These are phyloP conservation scores for Apistogramma diplotaenia DNA, from an alignment of 2,113 vertebrate species.

Conservation along the genomic window DNA sequence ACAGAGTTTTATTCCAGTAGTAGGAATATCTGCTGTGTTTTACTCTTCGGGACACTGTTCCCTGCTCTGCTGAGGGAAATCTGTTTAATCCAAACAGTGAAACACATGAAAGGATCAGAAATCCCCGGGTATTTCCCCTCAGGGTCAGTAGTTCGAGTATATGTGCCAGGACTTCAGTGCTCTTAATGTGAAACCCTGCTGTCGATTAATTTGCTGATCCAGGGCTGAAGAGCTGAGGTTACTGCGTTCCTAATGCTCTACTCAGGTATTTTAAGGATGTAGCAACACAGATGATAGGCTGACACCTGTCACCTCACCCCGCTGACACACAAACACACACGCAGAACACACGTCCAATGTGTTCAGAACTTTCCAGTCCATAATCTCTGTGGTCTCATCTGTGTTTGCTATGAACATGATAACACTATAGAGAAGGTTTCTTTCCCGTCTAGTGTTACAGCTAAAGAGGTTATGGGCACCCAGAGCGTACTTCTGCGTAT, in stretches of 20 bases:
- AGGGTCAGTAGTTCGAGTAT: background rate
- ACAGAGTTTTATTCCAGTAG: background rate
- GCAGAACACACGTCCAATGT: background rate
- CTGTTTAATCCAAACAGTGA: accelerated
- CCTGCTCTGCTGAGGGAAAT: background rate
- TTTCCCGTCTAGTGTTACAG: conserved; percentile 24
- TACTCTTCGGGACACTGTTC: background rate
- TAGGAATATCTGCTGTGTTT: background rate
- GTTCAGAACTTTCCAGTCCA: background rate
- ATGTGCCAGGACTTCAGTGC: background rate
- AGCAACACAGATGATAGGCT: conserved; percentile 21
- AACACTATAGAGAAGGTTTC: background rate
- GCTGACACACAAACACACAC: conserved; percentile 22
- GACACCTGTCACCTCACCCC: conserved; percentile 26
- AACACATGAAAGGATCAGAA: background rate
- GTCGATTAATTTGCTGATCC: background rate
- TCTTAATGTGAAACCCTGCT: background rate
- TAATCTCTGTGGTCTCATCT: background rate
- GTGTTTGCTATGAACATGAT: background rate
- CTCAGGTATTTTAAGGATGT: conserved; percentile 30
- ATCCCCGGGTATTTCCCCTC: background rate
- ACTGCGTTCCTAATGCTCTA: conserved; percentile 7
- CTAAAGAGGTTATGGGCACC: conserved; percentile 8
- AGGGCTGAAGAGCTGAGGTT: background rate
- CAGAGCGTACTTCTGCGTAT: background rate